Evolutionary conservation across 2,888 invertebrate genomes (phyloP).

Genomic region (Callimorpha dominula): DNA sequence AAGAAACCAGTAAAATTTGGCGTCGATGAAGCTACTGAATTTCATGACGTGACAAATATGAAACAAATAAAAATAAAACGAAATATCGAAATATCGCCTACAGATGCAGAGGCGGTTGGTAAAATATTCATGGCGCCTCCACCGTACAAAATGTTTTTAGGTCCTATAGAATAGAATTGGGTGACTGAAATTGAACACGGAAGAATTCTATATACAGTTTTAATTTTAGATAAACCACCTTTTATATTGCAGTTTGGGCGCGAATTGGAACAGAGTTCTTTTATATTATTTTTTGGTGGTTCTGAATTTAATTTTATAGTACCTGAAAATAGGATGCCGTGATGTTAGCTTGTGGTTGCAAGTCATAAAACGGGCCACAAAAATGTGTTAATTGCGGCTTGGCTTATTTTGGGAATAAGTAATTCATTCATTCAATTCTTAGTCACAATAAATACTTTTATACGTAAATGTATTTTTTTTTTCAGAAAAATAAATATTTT

Average conservation of each 20-base stretch:
- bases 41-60: slow-evolving; percentile 69
- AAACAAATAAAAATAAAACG: slow-evolving; percentile 63
- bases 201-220: slow-evolving; percentile 26
- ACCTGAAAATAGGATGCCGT: neutral
- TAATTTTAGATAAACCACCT: slow-evolving; percentile 42
- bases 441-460: too few relatives aligned
- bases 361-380: too few relatives aligned
- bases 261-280: slow-evolving; percentile 10
- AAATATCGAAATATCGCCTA: slow-evolving; percentile 34
- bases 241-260: slow-evolving; percentile 10
- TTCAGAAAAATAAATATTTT: too few relatives aligned
- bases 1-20: slow-evolving; percentile 58
- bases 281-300: neutral
- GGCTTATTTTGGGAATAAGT: too few relatives aligned
- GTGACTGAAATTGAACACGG: slow-evolving; percentile 33
- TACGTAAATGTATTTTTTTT: too few relatives aligned
- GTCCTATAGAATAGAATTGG: slow-evolving; percentile 43
- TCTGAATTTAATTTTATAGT: neutral
- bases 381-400: too few relatives aligned
- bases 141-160: slow-evolving; percentile 40
- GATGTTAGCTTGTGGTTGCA: too few relatives aligned
- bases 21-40: slow-evolving; percentile 54
- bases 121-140: slow-evolving; percentile 47
- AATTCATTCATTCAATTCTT: too few relatives aligned
- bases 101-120: slow-evolving; percentile 33